phyloP scores from a whole-genome alignment of 2,888 invertebrate genomes.

The Hirtodrosophila duncani region DNA sequence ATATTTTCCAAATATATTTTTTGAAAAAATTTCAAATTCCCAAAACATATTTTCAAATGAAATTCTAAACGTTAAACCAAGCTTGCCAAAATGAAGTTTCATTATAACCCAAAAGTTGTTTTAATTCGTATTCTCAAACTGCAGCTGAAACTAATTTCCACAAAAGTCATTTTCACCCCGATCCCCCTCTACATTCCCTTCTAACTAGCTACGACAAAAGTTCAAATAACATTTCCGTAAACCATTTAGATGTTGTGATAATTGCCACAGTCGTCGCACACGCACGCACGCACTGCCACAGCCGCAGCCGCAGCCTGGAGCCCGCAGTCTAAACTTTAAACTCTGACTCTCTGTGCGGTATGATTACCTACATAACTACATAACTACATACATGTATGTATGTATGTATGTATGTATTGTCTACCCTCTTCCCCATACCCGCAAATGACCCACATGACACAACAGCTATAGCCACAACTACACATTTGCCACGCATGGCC shows the following conservation, averaged over 20 bases:
- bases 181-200: neutral
- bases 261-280: conserved; percentile 41
- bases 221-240: conserved; percentile 65
- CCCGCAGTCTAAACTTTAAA: conserved; percentile 23
- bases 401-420: too few species aligned
- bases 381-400: too few species aligned
- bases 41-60: too few species aligned
- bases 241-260: conserved; percentile 65
- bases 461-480: conserved; percentile 8
- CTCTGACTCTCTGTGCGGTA: neutral
- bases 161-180: conserved; percentile 23
- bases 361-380: too few species aligned
- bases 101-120: too few species aligned
- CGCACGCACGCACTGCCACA: conserved; percentile 41
- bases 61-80: too few species aligned
- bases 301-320: conserved; percentile 21
- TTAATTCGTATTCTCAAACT: too few species aligned
- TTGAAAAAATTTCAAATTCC: too few species aligned
- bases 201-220: too few species aligned
- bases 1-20: too few species aligned
- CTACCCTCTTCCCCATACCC: too few species aligned
- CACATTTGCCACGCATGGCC: conserved; percentile 60
- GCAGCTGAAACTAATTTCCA: conserved; percentile 10
- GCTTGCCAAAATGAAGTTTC: too few species aligned
- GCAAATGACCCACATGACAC: conserved; percentile 59